Evolutionary conservation across 1,140 invertebrate genomes (phyloP), one percentile per base, ranked within the genome.

Genomic region (Zophobas atratus): DNA sequence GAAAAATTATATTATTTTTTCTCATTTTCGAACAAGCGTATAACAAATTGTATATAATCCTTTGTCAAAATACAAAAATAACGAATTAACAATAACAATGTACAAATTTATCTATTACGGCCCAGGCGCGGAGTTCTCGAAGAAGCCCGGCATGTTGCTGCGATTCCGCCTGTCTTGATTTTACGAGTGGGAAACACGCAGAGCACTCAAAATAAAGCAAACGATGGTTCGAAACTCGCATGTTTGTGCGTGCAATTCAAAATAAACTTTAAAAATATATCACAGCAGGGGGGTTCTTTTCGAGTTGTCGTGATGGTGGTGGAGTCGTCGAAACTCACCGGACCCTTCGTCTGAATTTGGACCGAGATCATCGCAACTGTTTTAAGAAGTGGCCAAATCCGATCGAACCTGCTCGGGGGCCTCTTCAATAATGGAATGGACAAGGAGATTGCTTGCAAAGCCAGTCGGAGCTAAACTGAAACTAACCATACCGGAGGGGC

Each of bases 81-180:
- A 82, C 78, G 77, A 78, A 78, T 79, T 74, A 82, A 82, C 81
- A 80, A 78, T 79, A 82, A 82, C 81, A 81, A 82, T 80, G 56
- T 76, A 80, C 56, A 76, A 48, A 57, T 70, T 70, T 51, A 49
- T 51, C 75, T 75, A 55, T 74, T 55, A 60, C 35, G 56, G 56
- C 56, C 56, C 56, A 20, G 20, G 60, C 60, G 39, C 33, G 35
- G 56, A 38, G 60, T 43, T 67, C 8, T 6, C 35, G 57, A 63
- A 32, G 32, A 20, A 20, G 38, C 6, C 5, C 34, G 57, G 38
- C 57, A 34, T 33, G 57, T 39, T 8, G 35, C 57, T 8, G 38
- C 35, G 57, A 63, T 63, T 39, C 35, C 5, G 1, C 2, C 4
- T 32, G 6, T 20, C 20, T 20, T 20, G 57, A 6, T 63, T 39